phyloP scores from a whole-genome alignment of 1,140 invertebrate genomes.

The Drosophila bocki region DNA sequence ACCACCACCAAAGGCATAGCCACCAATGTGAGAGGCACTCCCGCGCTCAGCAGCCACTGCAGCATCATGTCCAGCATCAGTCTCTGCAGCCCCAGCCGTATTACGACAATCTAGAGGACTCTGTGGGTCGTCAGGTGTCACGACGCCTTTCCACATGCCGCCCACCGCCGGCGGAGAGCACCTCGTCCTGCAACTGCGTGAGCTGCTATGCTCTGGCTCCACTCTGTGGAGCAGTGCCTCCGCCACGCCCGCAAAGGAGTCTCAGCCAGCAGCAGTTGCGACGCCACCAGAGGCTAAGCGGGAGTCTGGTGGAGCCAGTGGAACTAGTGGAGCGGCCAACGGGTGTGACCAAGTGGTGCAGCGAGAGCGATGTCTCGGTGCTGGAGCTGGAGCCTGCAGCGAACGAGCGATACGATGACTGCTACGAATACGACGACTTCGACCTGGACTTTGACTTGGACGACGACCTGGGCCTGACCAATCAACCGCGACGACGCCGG shows the following conservation, averaged over 20 bases:
- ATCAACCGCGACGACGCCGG: slow-evolving; percentile 32
- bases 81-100: slow-evolving; percentile 33
- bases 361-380: slow-evolving; percentile 81
- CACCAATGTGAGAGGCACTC: slow-evolving; percentile 44
- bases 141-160: slow-evolving; percentile 64
- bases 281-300: slow-evolving; percentile 74
- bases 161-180: slow-evolving; percentile 19
- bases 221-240: slow-evolving; percentile 70
- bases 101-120: slow-evolving; percentile 70
- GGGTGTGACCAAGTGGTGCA: slow-evolving; percentile 80
- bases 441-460: slow-evolving; percentile 74
- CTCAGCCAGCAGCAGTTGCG: slow-evolving; percentile 79
- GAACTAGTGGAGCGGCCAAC: slow-evolving; percentile 18
- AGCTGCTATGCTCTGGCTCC: slow-evolving; percentile 80
- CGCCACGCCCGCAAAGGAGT: slow-evolving; percentile 72
- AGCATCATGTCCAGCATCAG: slow-evolving; percentile 35
- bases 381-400: slow-evolving; percentile 62
- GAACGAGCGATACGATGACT: slow-evolving; percentile 64
- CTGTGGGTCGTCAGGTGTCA: slow-evolving; percentile 50
- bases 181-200: slow-evolving; percentile 71
- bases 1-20: slow-evolving; percentile 38
- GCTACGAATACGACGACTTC: slow-evolving; percentile 73
- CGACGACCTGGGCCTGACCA: slow-evolving; percentile 43
- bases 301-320: slow-evolving; percentile 51
- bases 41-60: slow-evolving; percentile 29